Conservation (phyloP, 1,140 invertebrate species). For the Drosophila insularis region DNA sequence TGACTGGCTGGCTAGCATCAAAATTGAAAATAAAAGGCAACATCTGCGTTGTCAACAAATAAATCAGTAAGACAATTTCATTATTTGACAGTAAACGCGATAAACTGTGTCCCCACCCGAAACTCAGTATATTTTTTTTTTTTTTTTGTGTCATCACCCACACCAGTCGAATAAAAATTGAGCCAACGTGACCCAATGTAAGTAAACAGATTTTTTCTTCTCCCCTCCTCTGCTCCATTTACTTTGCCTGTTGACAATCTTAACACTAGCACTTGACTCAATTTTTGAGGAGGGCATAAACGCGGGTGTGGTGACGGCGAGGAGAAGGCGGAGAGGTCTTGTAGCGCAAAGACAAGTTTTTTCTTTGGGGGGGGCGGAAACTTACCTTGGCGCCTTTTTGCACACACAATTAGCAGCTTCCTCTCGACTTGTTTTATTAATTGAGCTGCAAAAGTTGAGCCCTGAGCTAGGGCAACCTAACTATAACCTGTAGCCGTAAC, state of each 20-base stretch:
- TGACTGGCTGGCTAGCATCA: constrained; percentile 47
- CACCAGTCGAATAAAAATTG: constrained; percentile 36
- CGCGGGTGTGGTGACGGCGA: no score
- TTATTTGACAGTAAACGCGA: constrained; percentile 81
- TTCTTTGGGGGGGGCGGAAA: constrained; percentile 21
- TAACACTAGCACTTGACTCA: constrained; percentile 5
- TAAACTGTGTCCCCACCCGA: constrained; percentile 63
- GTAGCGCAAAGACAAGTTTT: constrained; percentile 22
- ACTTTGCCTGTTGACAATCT: constrained; percentile 2
- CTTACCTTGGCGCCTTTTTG: constrained; percentile 35
- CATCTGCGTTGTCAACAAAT: constrained; percentile 79
- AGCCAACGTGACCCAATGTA: constrained; percentile 47
- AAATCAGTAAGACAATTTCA: constrained; percentile 79
- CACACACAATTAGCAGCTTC: constrained; percentile 77
- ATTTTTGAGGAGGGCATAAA: neutral
- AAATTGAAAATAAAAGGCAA: constrained; percentile 81
- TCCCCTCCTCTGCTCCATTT: neutral
- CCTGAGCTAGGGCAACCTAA: constrained; percentile 32
- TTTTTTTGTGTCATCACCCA: neutral
- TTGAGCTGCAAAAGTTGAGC: constrained; percentile 74
- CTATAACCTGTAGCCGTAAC: constrained; percentile 42
- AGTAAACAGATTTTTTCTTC: constrained; percentile 30
- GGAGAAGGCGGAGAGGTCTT: neutral
- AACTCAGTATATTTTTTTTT: neutral
- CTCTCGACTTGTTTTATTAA: constrained; percentile 77